phyloP scores from a whole-genome alignment of 1,140 invertebrate species.

The Nasonia giraulti region DNA sequence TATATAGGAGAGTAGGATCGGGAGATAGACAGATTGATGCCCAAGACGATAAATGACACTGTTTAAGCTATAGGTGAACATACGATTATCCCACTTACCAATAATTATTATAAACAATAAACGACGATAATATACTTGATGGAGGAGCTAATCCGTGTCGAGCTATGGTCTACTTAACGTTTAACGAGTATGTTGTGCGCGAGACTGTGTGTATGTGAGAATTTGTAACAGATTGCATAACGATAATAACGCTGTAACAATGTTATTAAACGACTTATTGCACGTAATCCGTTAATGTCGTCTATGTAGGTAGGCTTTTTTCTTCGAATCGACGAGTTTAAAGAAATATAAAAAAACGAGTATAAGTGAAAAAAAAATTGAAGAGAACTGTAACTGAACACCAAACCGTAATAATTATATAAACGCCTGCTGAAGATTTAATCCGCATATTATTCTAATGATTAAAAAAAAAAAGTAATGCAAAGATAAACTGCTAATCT shows the following conservation, averaged over 20 bases:
- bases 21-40: not conserved
- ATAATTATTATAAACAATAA: slow-evolving; percentile 38
- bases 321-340: slow-evolving; percentile 24
- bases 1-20: not conserved
- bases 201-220: not conserved
- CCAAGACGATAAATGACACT: not conserved
- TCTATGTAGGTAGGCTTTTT: slow-evolving; percentile 58
- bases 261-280: slow-evolving; percentile 53
- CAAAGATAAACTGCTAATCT: slow-evolving; percentile 19
- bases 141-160: slow-evolving; percentile 16
- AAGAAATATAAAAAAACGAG: not conserved
- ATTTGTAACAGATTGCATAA: slow-evolving; percentile 39
- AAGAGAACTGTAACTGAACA: slow-evolving; percentile 74
- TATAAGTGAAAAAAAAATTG: slow-evolving; percentile 51
- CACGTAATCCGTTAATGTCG: slow-evolving; percentile 61
- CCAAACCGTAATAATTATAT: slow-evolving; percentile 68
- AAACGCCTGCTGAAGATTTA: slow-evolving; percentile 49
- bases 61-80: not conserved
- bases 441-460: slow-evolving; percentile 51
- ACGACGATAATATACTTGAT: slow-evolving; percentile 25
- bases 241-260: slow-evolving; percentile 55
- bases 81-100: slow-evolving; percentile 21
- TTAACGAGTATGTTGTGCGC: slow-evolving; percentile 9
- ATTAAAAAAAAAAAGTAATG: slow-evolving; percentile 49
- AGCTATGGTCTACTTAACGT: slow-evolving; percentile 27